Conservation (phyloP, 1,140 invertebrate genomes). For the Prorops nasuta region DNA sequence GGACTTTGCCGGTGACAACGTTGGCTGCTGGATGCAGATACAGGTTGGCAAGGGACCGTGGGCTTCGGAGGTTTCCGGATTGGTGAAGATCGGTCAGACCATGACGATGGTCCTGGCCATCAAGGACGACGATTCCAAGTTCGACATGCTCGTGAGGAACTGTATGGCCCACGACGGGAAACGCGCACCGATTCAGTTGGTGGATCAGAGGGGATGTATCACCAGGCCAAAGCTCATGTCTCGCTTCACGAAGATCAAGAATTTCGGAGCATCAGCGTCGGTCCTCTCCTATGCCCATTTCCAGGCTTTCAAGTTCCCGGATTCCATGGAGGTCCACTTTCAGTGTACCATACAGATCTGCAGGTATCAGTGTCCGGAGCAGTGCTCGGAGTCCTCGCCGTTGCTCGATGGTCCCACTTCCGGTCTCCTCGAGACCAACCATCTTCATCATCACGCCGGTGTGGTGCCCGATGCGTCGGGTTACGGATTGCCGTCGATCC, state of each 20-base stretch:
- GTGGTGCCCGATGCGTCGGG: too few relatives aligned
- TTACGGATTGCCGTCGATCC: slow-evolving; percentile 68
- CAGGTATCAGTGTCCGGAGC: slow-evolving; percentile 87
- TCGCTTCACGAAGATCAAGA: slow-evolving; percentile 91
- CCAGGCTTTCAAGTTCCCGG: slow-evolving; percentile 94
- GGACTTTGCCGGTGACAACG: slow-evolving; percentile 93
- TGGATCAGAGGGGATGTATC: slow-evolving; percentile 90
- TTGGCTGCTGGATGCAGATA: slow-evolving; percentile 94
- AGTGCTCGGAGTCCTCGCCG: slow-evolving; percentile 68
- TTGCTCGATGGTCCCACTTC: slow-evolving; percentile 45
- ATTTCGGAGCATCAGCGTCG: slow-evolving; percentile 88
- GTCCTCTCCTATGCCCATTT: slow-evolving; percentile 91
- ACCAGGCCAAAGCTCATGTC: slow-evolving; percentile 91
- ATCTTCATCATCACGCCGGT: slow-evolving; percentile 56
- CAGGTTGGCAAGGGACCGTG: slow-evolving; percentile 94
- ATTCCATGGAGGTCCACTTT: slow-evolving; percentile 95
- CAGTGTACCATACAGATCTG: slow-evolving; percentile 95
- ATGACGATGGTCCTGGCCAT: slow-evolving; percentile 97
- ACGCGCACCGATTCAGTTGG: slow-evolving; percentile 89
- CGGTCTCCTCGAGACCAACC: slow-evolving; percentile 53
- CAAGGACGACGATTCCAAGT: slow-evolving; percentile 93
- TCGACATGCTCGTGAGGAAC: slow-evolving; percentile 92
- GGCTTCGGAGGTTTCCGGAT: slow-evolving; percentile 90
- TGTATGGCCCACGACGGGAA: slow-evolving; percentile 94
- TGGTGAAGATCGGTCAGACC: slow-evolving; percentile 93